Evolutionary conservation across 2,113 vertebrate species (phyloP), one percentile per base, ranked within the genome.

Genomic region (Rhadina sibilatrix): DNA sequence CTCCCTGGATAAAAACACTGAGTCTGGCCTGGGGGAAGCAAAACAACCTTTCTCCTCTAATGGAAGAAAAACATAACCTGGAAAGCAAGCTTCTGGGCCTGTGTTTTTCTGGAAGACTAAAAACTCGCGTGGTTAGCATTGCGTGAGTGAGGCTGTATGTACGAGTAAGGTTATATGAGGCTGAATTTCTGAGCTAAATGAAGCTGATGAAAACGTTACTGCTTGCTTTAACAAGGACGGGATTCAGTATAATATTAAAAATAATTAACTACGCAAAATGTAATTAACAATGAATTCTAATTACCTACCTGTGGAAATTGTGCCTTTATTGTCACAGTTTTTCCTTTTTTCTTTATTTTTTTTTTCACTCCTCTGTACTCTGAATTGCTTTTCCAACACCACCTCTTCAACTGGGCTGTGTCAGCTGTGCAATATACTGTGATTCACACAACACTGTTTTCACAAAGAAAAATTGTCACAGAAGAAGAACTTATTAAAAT

Each of bases 201-300:
- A 83, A 90, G 30, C 10, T 3, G 5, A 54, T 61, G 38, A 78
- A 87, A 93, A 78, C 0, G 1, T 50, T 89, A 69, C 35, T 40
- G 33, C 46, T 71, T 52, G 33, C 56, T 87, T 78, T 79, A 85
- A 82, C 28, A 65, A 74, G 69, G 47, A 57, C 25, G 1, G 30
- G 72, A 75, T 60, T 84, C 23, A n/a, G 17, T 57, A 23, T 35
- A 50, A 59, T 86, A 86, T 65, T 61, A 86, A 83, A 89, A 93
- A 89, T 81, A 70, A 94, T 92, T 93, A 94, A 86, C 88, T 68
- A 57, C 66, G 76, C 47, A 94, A 90, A 94, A 84, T 91, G 49
- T 96, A 94, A 95, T 94, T 95, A 97, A 95, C 44, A 78, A 52
- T 24, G n/a, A 68, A 71, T 90, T 87, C 42, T 84, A 89, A 92